phyloP scores from a whole-genome alignment of 2,113 vertebrate genomes.

The Motacilla tschutschensis region DNA sequence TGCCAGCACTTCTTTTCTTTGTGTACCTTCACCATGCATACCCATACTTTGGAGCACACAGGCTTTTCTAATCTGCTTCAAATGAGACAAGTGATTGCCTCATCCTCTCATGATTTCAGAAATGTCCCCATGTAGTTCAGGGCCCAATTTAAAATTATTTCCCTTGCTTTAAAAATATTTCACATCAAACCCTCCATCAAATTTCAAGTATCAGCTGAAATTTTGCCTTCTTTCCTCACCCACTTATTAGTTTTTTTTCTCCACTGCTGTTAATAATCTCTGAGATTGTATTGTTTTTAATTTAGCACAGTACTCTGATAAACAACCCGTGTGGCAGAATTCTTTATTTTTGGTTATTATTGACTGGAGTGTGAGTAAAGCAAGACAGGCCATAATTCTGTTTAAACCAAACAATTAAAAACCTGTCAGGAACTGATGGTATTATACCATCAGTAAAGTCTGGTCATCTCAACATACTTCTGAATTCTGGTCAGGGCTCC shows the following conservation, averaged over 20 bases:
- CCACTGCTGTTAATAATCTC: background rate
- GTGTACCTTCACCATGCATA: background rate
- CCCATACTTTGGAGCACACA: background rate
- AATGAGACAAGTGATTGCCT: background rate
- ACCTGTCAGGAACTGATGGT: background rate
- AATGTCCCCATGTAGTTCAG: background rate
- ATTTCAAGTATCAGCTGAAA: background rate
- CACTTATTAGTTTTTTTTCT: background rate
- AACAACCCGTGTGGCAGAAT: background rate
- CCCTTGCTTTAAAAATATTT: background rate
- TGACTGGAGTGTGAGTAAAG: background rate
- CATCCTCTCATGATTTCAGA: background rate
- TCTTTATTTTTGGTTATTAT: background rate
- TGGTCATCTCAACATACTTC: background rate
- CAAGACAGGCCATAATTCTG: background rate
- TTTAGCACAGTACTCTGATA: background rate
- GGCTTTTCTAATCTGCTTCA: background rate
- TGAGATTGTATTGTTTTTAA: background rate
- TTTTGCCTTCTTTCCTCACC: background rate
- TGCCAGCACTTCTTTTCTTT: background rate
- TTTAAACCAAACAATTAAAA: conserved; percentile 2
- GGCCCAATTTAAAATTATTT: background rate
- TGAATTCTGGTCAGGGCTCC: background rate
- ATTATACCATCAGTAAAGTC: background rate
- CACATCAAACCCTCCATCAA: background rate